These are phyloP conservation scores for Archips crataeganus DNA, from an alignment of 2,888 invertebrate species.

Conservation along the genomic window DNA sequence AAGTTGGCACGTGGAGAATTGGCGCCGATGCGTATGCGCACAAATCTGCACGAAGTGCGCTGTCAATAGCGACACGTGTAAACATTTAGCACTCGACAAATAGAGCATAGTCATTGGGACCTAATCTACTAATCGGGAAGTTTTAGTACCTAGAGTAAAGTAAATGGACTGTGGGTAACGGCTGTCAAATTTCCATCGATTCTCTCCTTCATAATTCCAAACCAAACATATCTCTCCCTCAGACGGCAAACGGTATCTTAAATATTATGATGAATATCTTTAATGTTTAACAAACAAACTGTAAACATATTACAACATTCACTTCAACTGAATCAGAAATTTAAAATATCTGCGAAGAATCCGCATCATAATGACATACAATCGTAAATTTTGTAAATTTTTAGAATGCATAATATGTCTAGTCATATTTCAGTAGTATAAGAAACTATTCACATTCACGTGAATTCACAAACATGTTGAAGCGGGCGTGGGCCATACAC, in stretches of 20 bases:
- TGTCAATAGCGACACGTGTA: slow-evolving; percentile 68
- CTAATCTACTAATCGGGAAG: slow-evolving; percentile 8
- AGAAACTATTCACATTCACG: slow-evolving; percentile 54
- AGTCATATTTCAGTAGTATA: slow-evolving; percentile 39
- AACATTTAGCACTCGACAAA: slow-evolving; percentile 39
- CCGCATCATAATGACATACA: not conserved
- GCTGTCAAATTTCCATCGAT: not conserved
- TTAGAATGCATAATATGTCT: slow-evolving; percentile 41
- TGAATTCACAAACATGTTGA: slow-evolving; percentile 54
- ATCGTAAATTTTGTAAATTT: slow-evolving; percentile 9
- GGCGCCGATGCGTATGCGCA: slow-evolving; percentile 61
- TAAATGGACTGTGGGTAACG: not conserved
- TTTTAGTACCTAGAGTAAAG: not conserved
- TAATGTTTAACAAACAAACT: slow-evolving; percentile 8
- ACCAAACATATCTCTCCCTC: not conserved
- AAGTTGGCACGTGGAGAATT: slow-evolving; percentile 72
- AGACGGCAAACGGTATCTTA: not conserved
- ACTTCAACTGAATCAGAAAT: not conserved
- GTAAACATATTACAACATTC: slow-evolving; percentile 16
- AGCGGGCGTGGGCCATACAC: slow-evolving; percentile 71
- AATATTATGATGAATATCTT: slow-evolving; percentile 2
- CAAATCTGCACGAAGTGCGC: slow-evolving; percentile 48
- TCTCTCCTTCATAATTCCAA: not conserved
- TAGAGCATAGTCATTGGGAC: slow-evolving; percentile 20
- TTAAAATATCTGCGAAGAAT: not conserved